Evolutionary conservation across 2,888 invertebrate species (phyloP).

Genomic region (Plebejus anna): DNA sequence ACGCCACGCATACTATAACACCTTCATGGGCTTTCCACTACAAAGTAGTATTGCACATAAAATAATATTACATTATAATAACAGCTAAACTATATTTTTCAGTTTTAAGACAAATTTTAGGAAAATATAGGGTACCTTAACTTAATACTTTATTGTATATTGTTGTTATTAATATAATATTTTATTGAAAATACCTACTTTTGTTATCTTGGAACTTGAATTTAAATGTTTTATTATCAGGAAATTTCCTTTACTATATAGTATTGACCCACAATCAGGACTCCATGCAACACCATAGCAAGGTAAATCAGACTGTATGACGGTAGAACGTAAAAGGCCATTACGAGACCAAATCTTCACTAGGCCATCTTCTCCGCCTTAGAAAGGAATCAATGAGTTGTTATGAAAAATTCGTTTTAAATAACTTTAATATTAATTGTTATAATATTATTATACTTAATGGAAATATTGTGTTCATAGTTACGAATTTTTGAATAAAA

Average conservation of each 20-base stretch:
- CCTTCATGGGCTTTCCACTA: constrained; percentile 99
- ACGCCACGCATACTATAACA: constrained; percentile 92
- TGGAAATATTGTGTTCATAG: too few species aligned
- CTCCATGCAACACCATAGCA: constrained; percentile 93
- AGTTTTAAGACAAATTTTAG: background rate
- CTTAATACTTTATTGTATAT: too few species aligned
- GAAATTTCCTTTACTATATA: constrained; percentile 84
- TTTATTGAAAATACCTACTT: constrained; percentile 63
- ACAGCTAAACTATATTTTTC: background rate
- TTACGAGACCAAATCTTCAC: constrained; percentile 98
- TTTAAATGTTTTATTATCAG: constrained; percentile 86
- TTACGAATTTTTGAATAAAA: constrained; percentile 44
- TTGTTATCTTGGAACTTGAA: constrained; percentile 85
- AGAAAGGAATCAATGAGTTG: constrained; percentile 28
- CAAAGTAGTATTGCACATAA: constrained; percentile 42
- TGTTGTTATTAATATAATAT: too few species aligned
- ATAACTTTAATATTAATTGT: too few species aligned
- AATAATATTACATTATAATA: background rate
- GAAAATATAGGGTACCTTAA: too few species aligned
- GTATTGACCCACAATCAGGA: constrained; percentile 84
- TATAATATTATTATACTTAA: too few species aligned
- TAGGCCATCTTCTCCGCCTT: constrained; percentile 97
- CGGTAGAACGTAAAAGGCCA: constrained; percentile 94
- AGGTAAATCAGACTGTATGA: constrained; percentile 88
- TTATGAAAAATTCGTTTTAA: background rate